A percentile compares a stretch with the other conserved stretches of the same genome.
Evolutionary conservation across 2,113 vertebrate genomes (phyloP).

Genomic region (Anthoscopus minutus): DNA sequence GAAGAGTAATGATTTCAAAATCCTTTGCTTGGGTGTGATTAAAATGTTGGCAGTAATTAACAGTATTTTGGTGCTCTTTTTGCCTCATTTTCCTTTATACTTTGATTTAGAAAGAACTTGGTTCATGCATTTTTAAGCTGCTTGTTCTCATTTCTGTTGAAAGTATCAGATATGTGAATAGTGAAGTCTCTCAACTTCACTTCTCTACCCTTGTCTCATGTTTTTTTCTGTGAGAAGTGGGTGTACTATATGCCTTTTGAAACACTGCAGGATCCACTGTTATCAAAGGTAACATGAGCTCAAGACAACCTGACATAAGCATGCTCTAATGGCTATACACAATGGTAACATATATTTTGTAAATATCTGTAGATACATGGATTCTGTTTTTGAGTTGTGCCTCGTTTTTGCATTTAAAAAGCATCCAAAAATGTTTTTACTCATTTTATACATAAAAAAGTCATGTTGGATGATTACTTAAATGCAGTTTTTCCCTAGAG

Average conservation of each 20-base stretch:
- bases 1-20: not conserved
- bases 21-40: not conserved
- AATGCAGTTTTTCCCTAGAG: not conserved
- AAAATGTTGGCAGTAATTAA: constrained; percentile 4
- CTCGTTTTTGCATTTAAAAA: not conserved
- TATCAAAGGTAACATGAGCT: not conserved
- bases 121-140: not conserved
- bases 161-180: not conserved
- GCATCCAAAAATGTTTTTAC: not conserved
- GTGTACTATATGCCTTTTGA: not conserved
- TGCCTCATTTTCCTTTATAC: not conserved
- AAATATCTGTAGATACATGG: not conserved
- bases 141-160: not conserved
- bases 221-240: not conserved
- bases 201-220: not conserved
- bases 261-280: not conserved
- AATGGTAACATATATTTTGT: not conserved
- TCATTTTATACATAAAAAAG: not conserved
- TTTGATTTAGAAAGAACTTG: not conserved
- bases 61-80: not conserved
- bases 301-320: not conserved
- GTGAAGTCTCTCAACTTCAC: not conserved
- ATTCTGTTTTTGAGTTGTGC: not conserved
- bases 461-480: not conserved
- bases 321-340: not conserved